These are phyloP conservation scores for Neoascia interrupta DNA, from an alignment of 2,888 invertebrate species.

Conservation along the genomic window DNA sequence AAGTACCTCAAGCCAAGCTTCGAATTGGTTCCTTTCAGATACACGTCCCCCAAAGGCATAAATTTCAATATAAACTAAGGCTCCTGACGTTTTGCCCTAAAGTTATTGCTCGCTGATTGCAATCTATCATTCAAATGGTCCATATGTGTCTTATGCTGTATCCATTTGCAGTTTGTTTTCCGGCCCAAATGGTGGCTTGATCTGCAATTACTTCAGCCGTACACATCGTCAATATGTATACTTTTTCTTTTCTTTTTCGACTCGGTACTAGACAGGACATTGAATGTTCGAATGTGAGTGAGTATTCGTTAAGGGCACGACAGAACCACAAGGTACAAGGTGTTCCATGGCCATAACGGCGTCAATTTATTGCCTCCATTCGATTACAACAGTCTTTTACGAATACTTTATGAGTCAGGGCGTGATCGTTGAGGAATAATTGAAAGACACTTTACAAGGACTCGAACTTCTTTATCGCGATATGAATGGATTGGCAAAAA, in stretches of 20 bases:
- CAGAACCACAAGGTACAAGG: background rate
- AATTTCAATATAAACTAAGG: background rate
- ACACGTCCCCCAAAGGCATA: no score
- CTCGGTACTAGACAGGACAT: no score
- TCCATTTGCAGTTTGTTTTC: conserved; percentile 6
- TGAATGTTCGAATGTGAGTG: no score
- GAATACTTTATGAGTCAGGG: conserved; percentile 44
- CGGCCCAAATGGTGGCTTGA: conserved; percentile 16
- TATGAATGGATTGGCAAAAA: conserved; percentile 43
- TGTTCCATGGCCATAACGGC: conserved; percentile 14
- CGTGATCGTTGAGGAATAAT: conserved; percentile 10
- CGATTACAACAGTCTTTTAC: conserved; percentile 11
- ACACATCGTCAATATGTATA: conserved; percentile 34
- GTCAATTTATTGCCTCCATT: conserved; percentile 31
- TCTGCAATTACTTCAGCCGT: conserved; percentile 28
- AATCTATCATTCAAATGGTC: conserved; percentile 33
- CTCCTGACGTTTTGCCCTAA: background rate
- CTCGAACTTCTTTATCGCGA: conserved; percentile 3
- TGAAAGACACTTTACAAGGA: conserved; percentile 13
- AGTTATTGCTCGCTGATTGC: conserved; percentile 23
- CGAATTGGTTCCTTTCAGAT: no score
- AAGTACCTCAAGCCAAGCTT: no score
- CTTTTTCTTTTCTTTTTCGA: no score
- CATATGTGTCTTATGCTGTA: conserved; percentile 1
- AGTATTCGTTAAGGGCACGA: conserved; percentile 48